These are phyloP conservation scores for Misgurnus anguillicaudatus DNA, from an alignment of 2,113 vertebrate species.

Conservation along the genomic window DNA sequence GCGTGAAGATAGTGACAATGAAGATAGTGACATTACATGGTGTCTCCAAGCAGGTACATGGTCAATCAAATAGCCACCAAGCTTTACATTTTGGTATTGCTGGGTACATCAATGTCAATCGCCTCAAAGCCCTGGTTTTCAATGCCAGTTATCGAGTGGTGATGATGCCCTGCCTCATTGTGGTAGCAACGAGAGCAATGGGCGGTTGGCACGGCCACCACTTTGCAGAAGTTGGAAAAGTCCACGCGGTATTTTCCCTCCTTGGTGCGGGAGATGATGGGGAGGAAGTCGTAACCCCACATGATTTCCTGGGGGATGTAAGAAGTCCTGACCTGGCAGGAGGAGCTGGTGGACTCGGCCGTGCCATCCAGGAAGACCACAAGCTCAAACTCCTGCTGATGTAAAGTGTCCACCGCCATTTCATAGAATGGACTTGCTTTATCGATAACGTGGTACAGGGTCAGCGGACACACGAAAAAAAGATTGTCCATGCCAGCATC, in stretches of 20 bases:
- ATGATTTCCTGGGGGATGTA: conserved; percentile 92
- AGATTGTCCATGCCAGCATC: conserved; percentile 93
- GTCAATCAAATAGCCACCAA: neutral
- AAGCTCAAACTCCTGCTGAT: conserved; percentile 90
- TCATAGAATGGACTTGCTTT: conserved; percentile 92
- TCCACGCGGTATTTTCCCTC: conserved; percentile 93
- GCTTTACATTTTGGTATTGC: conserved; percentile 82
- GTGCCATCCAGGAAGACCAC: conserved; percentile 94
- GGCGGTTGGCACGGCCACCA: conserved; percentile 85
- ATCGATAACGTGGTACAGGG: conserved; percentile 90
- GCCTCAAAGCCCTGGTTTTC: conserved; percentile 83
- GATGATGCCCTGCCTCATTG: conserved; percentile 81
- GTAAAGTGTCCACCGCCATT: conserved; percentile 88
- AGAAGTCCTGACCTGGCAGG: conserved; percentile 93
- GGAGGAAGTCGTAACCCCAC: conserved; percentile 93
- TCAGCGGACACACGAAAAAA: conserved; percentile 93
- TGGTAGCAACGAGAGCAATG: conserved; percentile 90
- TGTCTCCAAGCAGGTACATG: neutral
- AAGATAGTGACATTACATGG: neutral
- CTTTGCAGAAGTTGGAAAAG: conserved; percentile 94
- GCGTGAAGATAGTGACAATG: neutral
- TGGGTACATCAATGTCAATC: conserved; percentile 74
- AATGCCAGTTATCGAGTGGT: conserved; percentile 74
- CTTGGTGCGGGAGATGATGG: conserved; percentile 92
- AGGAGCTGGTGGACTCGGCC: conserved; percentile 91